Base-by-base conservation (phyloP, 2,888 invertebrate species). In the Epinotia brunnichana region DNA sequence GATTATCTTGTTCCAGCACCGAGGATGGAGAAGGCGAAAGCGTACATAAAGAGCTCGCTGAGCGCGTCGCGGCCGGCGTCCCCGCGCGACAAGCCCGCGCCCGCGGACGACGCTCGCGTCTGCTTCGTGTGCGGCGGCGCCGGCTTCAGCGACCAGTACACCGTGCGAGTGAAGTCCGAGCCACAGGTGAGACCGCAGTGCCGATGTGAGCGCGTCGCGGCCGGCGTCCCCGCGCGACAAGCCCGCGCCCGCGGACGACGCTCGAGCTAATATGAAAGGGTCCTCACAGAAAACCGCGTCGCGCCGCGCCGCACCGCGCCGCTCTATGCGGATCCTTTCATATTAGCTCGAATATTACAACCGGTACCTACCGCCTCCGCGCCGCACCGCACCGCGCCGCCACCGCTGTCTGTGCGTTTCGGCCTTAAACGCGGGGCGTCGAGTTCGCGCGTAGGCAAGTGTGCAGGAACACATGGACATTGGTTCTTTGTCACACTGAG, bases 111-210 rank as follows among this genome's bases (percentile, higher is more conserved):
- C 91, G 77, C 80, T 79, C 86, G 82, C 92, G 88, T 92, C 71
- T 96, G 85, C 94, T 96, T 90, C 86, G 93, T 91, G 76, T 97
- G 97, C 89, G 97, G 97, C 75, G 96, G 95, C 77, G 96, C 95
- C 77, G 95, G 95, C 61, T 96, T 96, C 85, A 95, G 95, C 74
- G 95, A 95, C 80, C 94, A 95, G 70, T 95, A 95, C 79, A 94
- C 95, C 77, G 94, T 96, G 72, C 95, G 85, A 92, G 95, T 91
- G 75, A 92, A 91, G 84, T 89, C 91, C 29, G 91, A 90, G 70
- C 80, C 89, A 15, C 92, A 92, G 91, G 92, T 92, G 74, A 79
- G 70, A 41, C 17, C 19, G 35, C 35, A 7, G 35, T 35, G 35
- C 35, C 35, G 35, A 7, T 35, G 9, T 35, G 7, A 35, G 35